Conservation (phyloP, 2,888 invertebrate species). For the Andrena chrysosceles region DNA sequence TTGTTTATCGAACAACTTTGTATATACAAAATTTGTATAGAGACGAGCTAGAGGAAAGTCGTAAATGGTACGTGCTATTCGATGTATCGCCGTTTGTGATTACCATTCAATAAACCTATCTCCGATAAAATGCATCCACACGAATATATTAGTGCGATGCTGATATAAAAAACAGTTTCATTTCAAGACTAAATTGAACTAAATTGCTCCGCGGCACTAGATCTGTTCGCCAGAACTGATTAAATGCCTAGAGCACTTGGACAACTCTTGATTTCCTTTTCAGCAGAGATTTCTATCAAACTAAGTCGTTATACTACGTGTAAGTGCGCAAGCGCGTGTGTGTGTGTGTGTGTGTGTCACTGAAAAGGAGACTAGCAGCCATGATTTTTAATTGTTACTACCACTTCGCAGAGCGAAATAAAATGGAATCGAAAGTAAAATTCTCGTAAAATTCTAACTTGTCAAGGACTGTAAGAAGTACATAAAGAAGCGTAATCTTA, state of each 20-base stretch:
- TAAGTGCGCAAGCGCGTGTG: background rate
- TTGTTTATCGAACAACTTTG: constrained; percentile 44
- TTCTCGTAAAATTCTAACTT: constrained; percentile 9
- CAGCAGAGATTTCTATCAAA: background rate
- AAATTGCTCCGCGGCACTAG: constrained; percentile 37
- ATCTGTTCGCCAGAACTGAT: constrained; percentile 18
- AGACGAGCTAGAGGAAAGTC: constrained; percentile 37
- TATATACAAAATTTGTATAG: constrained; percentile 53
- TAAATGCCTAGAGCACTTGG: constrained; percentile 17
- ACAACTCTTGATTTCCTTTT: constrained; percentile 23
- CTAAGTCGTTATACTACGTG: background rate
- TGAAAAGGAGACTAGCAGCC: constrained; percentile 23
- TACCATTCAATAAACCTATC: constrained; percentile 41
- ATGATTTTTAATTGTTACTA: background rate
- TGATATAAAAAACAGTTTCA: constrained; percentile 25
- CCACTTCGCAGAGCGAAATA: background rate
- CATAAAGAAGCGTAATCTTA: constrained; percentile 13
- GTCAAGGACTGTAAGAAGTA: constrained; percentile 6
- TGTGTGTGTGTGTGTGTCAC: background rate
- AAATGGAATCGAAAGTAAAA: constrained; percentile 7
- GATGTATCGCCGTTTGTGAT: constrained; percentile 50
- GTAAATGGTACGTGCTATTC: constrained; percentile 42
- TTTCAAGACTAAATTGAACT: constrained; percentile 39
- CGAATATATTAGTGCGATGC: constrained; percentile 18
- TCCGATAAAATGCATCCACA: constrained; percentile 24